These are phyloP conservation scores for Tanypteryx hageni DNA, from an alignment of 2,888 invertebrate species.

Conservation along the genomic window DNA sequence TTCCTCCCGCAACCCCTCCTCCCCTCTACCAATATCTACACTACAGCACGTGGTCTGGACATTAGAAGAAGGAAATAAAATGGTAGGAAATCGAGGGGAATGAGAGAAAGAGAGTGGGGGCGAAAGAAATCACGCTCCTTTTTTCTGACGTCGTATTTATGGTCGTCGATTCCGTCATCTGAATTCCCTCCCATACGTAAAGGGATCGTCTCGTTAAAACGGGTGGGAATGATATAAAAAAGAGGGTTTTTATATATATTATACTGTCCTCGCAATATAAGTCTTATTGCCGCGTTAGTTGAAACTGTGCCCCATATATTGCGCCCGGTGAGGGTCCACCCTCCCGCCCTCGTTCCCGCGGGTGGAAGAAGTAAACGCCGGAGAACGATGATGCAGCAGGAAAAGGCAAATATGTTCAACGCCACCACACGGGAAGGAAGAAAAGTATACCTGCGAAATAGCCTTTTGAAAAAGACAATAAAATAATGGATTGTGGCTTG, in stretches of 20 bases:
- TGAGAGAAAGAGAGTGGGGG: too few relatives aligned
- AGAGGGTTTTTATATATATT: slow-evolving; percentile 32
- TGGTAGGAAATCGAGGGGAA: not conserved
- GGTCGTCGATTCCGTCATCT: not conserved
- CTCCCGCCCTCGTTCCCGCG: not conserved
- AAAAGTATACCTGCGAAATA: too few relatives aligned
- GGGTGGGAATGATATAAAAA: not conserved
- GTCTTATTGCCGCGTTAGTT: slow-evolving; percentile 12
- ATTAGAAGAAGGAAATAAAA: slow-evolving; percentile 55
- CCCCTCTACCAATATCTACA: not conserved
- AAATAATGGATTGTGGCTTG: too few relatives aligned
- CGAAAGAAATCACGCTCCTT: not conserved
- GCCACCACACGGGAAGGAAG: too few relatives aligned
- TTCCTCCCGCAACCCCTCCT: not conserved
- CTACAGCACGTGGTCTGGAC: slow-evolving; percentile 37
- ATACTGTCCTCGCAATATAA: slow-evolving; percentile 9
- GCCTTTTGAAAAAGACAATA: too few relatives aligned
- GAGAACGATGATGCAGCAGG: too few relatives aligned
- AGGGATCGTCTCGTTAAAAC: slow-evolving; percentile 28
- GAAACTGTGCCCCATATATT: not conserved
- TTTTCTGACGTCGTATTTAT: slow-evolving; percentile 13
- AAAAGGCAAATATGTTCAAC: too few relatives aligned
- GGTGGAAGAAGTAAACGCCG: not conserved
- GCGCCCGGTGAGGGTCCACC: not conserved
- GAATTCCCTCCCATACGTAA: not conserved